These are phyloP conservation scores for Sitodiplosis mosellana DNA, from an alignment of 1,140 invertebrate genomes.

Conservation along the genomic window DNA sequence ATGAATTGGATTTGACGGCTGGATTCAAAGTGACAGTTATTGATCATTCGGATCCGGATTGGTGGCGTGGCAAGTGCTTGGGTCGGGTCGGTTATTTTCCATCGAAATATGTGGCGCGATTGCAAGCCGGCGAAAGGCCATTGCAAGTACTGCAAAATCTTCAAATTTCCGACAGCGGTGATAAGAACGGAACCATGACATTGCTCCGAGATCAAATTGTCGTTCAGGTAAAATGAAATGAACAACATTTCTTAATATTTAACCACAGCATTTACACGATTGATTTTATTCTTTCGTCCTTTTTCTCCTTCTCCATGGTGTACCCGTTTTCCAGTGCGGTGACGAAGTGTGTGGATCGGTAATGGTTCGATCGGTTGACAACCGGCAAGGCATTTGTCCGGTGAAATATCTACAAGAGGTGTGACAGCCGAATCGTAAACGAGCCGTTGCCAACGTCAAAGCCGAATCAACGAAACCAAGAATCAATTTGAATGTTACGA, in stretches of 20 bases:
- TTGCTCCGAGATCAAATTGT: constrained; percentile 51
- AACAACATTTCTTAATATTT: neutral
- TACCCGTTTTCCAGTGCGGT: constrained; percentile 33
- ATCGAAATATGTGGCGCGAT: constrained; percentile 79
- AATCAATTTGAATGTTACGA: too few species aligned
- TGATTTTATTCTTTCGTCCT: neutral
- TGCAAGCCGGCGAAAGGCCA: constrained; percentile 74
- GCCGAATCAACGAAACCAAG: neutral
- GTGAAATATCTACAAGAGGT: constrained; percentile 69
- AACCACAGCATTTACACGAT: neutral
- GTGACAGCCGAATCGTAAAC: constrained; percentile 38
- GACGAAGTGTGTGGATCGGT: constrained; percentile 84
- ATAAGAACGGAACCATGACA: constrained; percentile 34
- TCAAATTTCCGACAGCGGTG: constrained; percentile 41
- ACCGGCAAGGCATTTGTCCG: constrained; percentile 67
- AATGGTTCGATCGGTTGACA: constrained; percentile 74
- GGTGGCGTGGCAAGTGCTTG: constrained; percentile 93
- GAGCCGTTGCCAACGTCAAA: constrained; percentile 7
- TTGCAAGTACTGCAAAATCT: constrained; percentile 61
- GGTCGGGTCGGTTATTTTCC: constrained; percentile 86
- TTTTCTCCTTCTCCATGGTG: neutral
- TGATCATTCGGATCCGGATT: constrained; percentile 83
- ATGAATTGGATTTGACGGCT: constrained; percentile 86
- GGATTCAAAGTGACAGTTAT: constrained; percentile 84
- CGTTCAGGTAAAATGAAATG: constrained; percentile 33